phyloP scores from a whole-genome alignment of 2,113 vertebrate species.

The Picathartes gymnocephalus region DNA sequence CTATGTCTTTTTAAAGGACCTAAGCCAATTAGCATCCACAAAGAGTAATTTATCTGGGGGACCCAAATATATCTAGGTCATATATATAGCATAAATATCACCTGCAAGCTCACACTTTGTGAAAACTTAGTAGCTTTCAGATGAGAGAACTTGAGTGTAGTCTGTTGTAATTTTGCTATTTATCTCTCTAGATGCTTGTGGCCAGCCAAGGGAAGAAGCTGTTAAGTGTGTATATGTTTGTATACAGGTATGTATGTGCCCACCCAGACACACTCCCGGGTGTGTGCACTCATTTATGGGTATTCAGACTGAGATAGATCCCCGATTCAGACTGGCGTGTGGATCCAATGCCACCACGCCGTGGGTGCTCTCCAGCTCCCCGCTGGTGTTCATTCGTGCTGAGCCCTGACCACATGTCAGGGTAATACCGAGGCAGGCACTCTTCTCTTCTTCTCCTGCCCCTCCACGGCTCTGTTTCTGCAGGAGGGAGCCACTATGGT shows the following conservation, averaged over 20 bases:
- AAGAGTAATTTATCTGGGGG: neutral
- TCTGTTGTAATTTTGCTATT: neutral
- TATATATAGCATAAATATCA: constrained; percentile 1
- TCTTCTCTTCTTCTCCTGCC: neutral
- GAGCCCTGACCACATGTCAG: neutral
- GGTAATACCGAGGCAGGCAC: neutral
- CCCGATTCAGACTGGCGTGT: neutral
- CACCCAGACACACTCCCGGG: fast-evolving
- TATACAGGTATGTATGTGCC: fast-evolving
- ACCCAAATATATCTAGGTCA: neutral
- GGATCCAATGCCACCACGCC: neutral
- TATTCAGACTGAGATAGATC: neutral
- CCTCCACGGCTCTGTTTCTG: neutral
- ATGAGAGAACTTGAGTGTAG: neutral
- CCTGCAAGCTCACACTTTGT: constrained; percentile 20
- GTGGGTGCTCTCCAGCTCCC: neutral
- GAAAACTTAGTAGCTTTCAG: constrained; percentile 23
- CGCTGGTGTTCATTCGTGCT: neutral
- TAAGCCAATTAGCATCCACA: constrained; percentile 5
- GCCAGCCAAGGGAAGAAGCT: neutral
- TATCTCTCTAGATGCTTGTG: neutral
- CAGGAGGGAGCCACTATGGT: neutral
- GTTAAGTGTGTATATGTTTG: neutral
- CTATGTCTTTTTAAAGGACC: constrained; percentile 15
- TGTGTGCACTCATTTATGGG: neutral